These are phyloP conservation scores for Spheniscus humboldti DNA, from an alignment of 2,797 vertebrate genomes.

Conservation along the genomic window DNA sequence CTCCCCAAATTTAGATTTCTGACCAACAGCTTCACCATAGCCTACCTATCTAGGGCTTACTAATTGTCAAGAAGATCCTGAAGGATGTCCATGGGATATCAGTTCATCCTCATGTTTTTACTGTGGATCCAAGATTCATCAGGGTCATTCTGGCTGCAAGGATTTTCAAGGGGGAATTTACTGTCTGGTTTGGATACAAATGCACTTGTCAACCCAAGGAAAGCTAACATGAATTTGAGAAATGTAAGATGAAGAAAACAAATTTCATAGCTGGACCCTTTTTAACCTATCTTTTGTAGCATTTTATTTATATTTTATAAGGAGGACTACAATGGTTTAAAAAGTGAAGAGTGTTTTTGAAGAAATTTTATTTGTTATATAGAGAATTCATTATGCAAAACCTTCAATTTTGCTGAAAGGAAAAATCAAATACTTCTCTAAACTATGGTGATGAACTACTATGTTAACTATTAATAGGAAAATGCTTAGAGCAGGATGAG, in stretches of 20 bases:
- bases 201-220: background rate
- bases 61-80: background rate
- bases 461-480: background rate
- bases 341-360: background rate
- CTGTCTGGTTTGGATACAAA: background rate
- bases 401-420: background rate
- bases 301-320: background rate
- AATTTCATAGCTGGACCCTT: background rate
- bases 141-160: background rate
- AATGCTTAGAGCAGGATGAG: background rate
- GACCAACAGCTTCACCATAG: background rate
- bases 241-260: background rate
- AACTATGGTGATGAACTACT: background rate
- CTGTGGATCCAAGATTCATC: background rate
- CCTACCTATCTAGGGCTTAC: accelerated
- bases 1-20: background rate
- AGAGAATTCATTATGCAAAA: background rate
- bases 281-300: background rate
- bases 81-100: background rate
- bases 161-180: background rate
- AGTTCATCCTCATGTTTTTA: background rate
- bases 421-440: background rate
- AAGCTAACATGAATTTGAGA: background rate
- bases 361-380: background rate
- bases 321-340: background rate